phyloP scores from a whole-genome alignment of 1,140 invertebrate genomes.

The Limonius californicus region DNA sequence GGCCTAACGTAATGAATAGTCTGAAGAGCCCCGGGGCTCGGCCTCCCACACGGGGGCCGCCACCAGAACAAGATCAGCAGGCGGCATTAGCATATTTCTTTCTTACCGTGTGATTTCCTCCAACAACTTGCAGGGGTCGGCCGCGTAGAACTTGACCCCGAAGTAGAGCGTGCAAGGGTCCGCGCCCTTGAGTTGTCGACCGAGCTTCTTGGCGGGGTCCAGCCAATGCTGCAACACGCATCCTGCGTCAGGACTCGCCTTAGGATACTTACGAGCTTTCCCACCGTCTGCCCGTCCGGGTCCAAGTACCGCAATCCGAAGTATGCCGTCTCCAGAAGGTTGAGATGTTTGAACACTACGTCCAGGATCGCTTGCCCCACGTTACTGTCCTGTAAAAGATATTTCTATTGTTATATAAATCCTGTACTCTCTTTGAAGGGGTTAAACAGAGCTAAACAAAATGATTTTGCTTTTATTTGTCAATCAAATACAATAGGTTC shows the following conservation, averaged over 20 bases:
- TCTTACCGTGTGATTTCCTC: conserved; percentile 91
- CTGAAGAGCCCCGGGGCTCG: conserved; percentile 12
- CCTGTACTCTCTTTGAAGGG: no score
- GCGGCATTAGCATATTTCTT: conserved; percentile 22
- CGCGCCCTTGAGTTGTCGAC: conserved; percentile 70
- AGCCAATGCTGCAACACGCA: conserved; percentile 75
- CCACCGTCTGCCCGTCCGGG: conserved; percentile 83
- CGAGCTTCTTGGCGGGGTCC: conserved; percentile 78
- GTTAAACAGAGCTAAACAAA: no score
- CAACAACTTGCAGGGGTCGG: conserved; percentile 91
- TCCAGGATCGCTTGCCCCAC: conserved; percentile 82
- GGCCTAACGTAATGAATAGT: conserved; percentile 24
- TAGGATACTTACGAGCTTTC: conserved; percentile 30
- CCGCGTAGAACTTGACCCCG: conserved; percentile 97
- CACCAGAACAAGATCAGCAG: conserved; percentile 21
- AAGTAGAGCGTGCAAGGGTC: conserved; percentile 92
- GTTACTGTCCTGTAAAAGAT: conserved; percentile 78
- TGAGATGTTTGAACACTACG: conserved; percentile 83
- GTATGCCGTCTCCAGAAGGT: conserved; percentile 88
- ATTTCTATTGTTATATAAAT: no score
- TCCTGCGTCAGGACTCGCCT: not conserved
- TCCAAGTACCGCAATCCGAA: conserved; percentile 89
- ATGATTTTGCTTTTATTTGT: no score
- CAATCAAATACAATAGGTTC: no score
- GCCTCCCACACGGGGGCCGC: conserved; percentile 18